Base-by-base conservation (phyloP, 2,113 vertebrate species). In the Psilopogon haemacephalus region DNA sequence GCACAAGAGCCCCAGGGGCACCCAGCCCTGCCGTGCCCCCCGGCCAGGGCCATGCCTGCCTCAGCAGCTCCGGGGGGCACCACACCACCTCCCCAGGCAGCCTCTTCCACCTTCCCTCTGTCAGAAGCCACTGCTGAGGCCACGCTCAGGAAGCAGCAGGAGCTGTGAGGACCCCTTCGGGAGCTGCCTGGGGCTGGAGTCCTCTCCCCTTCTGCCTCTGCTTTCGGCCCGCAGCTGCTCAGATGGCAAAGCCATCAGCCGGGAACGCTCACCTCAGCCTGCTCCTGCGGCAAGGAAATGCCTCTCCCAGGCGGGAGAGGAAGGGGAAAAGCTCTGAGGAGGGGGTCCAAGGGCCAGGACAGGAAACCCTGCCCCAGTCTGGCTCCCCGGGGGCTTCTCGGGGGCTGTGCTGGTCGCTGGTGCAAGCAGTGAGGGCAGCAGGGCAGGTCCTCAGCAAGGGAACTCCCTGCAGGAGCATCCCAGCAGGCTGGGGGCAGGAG, bases 101-200 rank as follows among this genome's bases (percentile, higher is more conserved):
- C 42, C 42, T 44, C 15, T 44, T 44, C 42, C 42, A 44, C 35
- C 40, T 44, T 46, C 15, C 54, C 42, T 8, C 4, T 12, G 33
- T n/a, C 28, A 69, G 16, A 44, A n/a, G 3, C 40, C 46, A 1
- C 15, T 0, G 69, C 44, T 64, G 48, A 60, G 37, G 33, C n/a
- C 32, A 38, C 13, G 8, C 7, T 30, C 6, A 8, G 4, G 77
- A 59, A 48, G 52, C 37, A 86, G 67, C 17, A 38, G 35, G 33
- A 85, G 20, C 6, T 38, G 48, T 10, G 7, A 33, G 11, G 12
- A 58, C 12, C 17, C 40, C 44, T 56, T 17, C 7, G 72, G 26
- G 23, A 8, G 19, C 28, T 42, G 14, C 33, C 1, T 0, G 3
- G 26, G 81, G 9, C 1, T 37, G 60, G 73, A 63, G 48, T 21